Evolutionary conservation across 2,113 vertebrate species (phyloP).

Genomic region (Malurus melanocephalus): DNA sequence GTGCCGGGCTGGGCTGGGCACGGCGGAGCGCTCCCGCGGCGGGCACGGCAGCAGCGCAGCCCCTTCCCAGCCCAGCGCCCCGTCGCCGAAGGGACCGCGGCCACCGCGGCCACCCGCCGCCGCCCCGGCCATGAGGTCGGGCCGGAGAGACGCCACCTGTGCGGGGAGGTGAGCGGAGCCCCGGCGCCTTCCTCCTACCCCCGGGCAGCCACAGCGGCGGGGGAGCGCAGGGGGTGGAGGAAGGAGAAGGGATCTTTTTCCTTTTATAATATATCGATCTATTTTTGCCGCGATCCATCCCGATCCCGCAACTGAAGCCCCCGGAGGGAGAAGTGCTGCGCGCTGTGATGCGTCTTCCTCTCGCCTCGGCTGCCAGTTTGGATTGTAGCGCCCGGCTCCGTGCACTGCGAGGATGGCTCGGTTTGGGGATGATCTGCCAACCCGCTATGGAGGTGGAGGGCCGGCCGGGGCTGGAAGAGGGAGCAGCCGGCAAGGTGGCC

Average conservation of each 20-base stretch:
- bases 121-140: constrained; percentile 16
- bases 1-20: not conserved
- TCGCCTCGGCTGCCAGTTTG: constrained; percentile 73
- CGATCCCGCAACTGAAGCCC: constrained; percentile 36
- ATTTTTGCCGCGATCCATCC: not conserved
- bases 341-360: constrained; percentile 86
- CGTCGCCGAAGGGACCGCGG: not conserved
- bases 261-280: not conserved
- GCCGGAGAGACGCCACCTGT: constrained; percentile 2
- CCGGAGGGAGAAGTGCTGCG: constrained; percentile 45
- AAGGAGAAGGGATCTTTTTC: not conserved
- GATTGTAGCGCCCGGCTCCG: constrained; percentile 74
- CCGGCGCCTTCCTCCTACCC: not conserved
- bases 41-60: constrained; percentile 3
- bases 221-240: not conserved
- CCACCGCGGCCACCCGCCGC: not conserved
- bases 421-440: constrained; percentile 89
- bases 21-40: not conserved
- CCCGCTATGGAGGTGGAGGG: constrained; percentile 83
- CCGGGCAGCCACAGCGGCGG: not conserved
- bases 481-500: constrained; percentile 81
- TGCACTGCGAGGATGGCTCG: constrained; percentile 85
- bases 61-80: not conserved
- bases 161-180: constrained; percentile 44
- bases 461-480: constrained; percentile 76